phyloP scores from a whole-genome alignment of 2,113 vertebrate species.

The Pelobates fuscus region DNA sequence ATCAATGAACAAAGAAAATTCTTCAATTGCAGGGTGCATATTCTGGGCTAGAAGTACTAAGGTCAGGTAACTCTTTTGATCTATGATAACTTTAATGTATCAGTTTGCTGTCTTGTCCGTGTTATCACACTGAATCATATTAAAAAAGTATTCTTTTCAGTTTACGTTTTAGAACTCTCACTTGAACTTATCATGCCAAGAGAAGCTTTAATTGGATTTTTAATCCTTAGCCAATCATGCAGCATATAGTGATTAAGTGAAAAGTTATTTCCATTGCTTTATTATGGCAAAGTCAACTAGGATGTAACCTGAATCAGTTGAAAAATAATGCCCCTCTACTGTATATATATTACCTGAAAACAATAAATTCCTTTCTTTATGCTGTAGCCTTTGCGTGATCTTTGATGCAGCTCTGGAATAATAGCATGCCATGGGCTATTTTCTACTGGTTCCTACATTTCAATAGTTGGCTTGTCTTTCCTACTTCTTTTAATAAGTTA shows the following conservation, averaged over 20 bases:
- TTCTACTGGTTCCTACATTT: slow-evolving; percentile 80
- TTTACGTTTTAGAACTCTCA: slow-evolving; percentile 69
- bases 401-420: slow-evolving; percentile 88
- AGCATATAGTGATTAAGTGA: slow-evolving; percentile 76
- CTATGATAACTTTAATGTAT: slow-evolving; percentile 56
- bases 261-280: slow-evolving; percentile 78
- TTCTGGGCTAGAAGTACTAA: slow-evolving; percentile 42
- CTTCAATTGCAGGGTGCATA: slow-evolving; percentile 9
- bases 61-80: slow-evolving; percentile 46
- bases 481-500: slow-evolving; percentile 99
- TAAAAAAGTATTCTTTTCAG: slow-evolving; percentile 71
- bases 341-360: slow-evolving; percentile 82
- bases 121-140: slow-evolving; percentile 63
- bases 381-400: slow-evolving; percentile 70
- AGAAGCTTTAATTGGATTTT: slow-evolving; percentile 75
- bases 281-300: slow-evolving; percentile 70
- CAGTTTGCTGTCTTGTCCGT: slow-evolving; percentile 54
- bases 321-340: slow-evolving; percentile 79
- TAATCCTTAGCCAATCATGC: slow-evolving; percentile 85
- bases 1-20: slow-evolving; percentile 30
- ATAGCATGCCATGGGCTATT: slow-evolving; percentile 84
- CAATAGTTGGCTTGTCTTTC: slow-evolving; percentile 92
- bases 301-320: slow-evolving; percentile 89
- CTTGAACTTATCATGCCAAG: slow-evolving; percentile 74
- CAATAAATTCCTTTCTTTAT: slow-evolving; percentile 90